Evolutionary conservation across 2,113 vertebrate species (phyloP), one percentile per base, ranked within the genome.

Genomic region (Thermophis baileyi): DNA sequence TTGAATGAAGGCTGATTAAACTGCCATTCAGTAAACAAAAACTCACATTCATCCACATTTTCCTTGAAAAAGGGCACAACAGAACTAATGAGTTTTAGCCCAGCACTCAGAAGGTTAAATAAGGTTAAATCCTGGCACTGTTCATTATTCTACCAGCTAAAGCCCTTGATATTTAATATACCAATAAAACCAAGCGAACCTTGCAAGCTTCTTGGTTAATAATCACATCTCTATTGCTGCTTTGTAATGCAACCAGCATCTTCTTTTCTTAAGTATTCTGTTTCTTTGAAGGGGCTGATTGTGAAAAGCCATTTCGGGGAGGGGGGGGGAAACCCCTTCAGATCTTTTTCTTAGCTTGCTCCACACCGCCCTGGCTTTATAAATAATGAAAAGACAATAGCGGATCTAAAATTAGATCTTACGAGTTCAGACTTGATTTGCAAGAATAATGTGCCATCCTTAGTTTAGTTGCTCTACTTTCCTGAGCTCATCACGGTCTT

Each of bases 311-410:
- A 89, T 54, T 89, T 50, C 10, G n/a, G 54, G 92, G 9, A n/a
- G 49, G 90, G 10, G 10, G 3, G 9, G 8, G 92, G 3, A 3
- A 54, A 92, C 87, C 74, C 89, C 50, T 94, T 63, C 93, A 2
- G 88, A 24, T 93, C 27, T 90, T 95, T 94, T 24, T 95, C 16
- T 92, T 85, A 90, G 44, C 93, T 94, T 94, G 92, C 10, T 53
- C 57, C 92, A 60, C 90, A 94, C 93, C 90, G 57, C 74, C 88
- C 3, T 11, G 94, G 4, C 40, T 87, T 95, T 87, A 94, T 94
- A 95, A 96, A 97, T 96, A 96, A 91, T 94, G 74, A 95, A 94
- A 69, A 88, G 2, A 89, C 91, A 74, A n/a, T 46, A 1, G 47
- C 46, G 74, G 88, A 0, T 35, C 53, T 95, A 94, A 95, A 95